Percentiles rank a stretch among this genome's conserved stretches.
These are phyloP conservation scores for Lepidochrysops patricia DNA, from an alignment of 2,888 invertebrate genomes.

Conservation along the genomic window DNA sequence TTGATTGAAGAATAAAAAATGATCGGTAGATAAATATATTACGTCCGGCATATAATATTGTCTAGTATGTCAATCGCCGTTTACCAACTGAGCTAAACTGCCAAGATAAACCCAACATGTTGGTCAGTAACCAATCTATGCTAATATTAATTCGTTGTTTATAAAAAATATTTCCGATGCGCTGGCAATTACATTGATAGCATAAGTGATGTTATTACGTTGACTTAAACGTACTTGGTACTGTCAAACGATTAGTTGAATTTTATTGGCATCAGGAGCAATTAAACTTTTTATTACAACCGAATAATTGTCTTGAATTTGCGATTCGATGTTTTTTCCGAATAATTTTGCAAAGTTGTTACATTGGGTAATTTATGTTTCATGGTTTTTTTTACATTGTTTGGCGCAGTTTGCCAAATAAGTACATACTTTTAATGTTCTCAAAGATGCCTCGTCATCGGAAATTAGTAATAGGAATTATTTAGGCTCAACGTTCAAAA, in stretches of 20 bases:
- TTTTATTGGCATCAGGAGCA: neutral
- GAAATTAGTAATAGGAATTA: too few species aligned
- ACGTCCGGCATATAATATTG: too few species aligned
- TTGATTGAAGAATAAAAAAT: too few species aligned
- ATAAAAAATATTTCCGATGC: neutral
- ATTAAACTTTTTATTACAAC: conserved; percentile 1
- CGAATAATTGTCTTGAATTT: conserved; percentile 7
- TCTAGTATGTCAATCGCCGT: neutral
- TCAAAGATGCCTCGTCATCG: too few species aligned
- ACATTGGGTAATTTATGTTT: neutral
- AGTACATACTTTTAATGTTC: too few species aligned
- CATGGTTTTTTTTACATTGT: neutral
- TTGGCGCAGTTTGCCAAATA: neutral
- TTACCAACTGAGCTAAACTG: too few species aligned
- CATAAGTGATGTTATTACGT: conserved; percentile 3
- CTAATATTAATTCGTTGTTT: neutral
- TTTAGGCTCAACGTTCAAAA: too few species aligned
- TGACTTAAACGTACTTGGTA: neutral
- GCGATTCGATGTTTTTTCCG: too few species aligned
- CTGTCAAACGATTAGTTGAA: neutral
- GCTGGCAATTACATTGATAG: neutral
- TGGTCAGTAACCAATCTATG: neutral
- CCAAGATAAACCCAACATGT: neutral
- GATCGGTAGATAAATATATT: too few species aligned
- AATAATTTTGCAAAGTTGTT: neutral